Base-by-base conservation (phyloP, 2,888 invertebrate species). In the Rotaria sp. region DNA sequence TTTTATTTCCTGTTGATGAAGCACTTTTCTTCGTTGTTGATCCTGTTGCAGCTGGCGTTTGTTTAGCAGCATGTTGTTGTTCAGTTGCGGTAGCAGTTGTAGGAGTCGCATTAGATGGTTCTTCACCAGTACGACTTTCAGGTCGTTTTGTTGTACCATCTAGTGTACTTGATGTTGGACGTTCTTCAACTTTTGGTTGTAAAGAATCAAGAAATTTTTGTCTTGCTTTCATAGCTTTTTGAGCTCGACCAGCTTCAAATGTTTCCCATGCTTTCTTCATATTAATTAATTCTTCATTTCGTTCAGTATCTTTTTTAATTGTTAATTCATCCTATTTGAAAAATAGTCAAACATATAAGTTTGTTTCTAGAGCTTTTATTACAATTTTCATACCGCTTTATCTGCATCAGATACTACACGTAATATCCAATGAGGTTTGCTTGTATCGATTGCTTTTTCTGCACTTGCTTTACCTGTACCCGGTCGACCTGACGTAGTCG, bases 231-330 rank as follows among this genome's bases (percentile, higher is more conserved):
- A 89, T 87, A 11, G 91, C 91, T 35, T 91, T 91, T 59, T 90
- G 91, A 57, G 91, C 90, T n/a, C 91, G 87, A 3, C 91, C 91
- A 10, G 91, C 90, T 86, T 91, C 90, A 15, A 91, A 90, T 87
- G 90, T 90, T 86, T 91, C 91, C 91, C 91, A 91, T 1, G 91
- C 91, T 88, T 89, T 90, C 89, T 91, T 91, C 88, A 91, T 89
- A 15, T 91, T 90, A 75, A 90, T 87, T 84, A 91, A 90, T 88
- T 91, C 90, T 88, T 91, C 91, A 15, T 90, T 90, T 87, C 91
- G 88, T 88, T 91, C 90, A 30, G 90, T 90, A 88, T 91, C 91
- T 86, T 90, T 91, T 88, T 90, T 89, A 30, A 91, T 89, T 52
- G 90, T 90, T 35, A 91, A 89, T 84, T 90, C 90, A 57, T 91